phyloP scores from a whole-genome alignment of 2,888 invertebrate species.

The Andricus quercusramuli region DNA sequence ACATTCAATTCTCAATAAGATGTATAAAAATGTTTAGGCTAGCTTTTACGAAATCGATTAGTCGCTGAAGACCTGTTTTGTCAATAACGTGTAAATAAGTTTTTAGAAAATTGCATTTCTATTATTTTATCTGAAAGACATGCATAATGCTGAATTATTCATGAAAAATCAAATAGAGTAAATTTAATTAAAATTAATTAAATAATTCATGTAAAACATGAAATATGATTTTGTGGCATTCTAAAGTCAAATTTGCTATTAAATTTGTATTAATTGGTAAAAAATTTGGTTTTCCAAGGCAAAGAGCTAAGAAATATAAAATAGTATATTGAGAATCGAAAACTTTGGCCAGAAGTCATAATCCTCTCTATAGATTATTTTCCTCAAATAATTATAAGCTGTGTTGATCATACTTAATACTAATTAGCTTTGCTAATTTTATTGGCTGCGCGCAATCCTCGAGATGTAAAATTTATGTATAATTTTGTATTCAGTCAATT shows the following conservation, averaged over 20 bases:
- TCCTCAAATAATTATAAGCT: not conserved
- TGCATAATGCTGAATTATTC: conserved; percentile 10
- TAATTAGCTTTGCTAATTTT: conserved; percentile 20
- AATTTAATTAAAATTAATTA: too few relatives aligned
- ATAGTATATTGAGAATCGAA: not conserved
- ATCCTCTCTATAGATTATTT: conserved; percentile 2
- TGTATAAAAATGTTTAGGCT: conserved; percentile 21
- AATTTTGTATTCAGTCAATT: conserved; percentile 18
- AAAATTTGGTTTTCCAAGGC: not conserved
- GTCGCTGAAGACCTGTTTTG: conserved; percentile 10
- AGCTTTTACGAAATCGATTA: conserved; percentile 1
- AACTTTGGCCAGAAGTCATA: not conserved
- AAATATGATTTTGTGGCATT: not conserved
- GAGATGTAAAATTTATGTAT: conserved; percentile 15
- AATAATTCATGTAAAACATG: not conserved
- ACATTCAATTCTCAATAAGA: conserved; percentile 4
- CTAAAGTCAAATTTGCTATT: not conserved
- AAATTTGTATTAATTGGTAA: not conserved
- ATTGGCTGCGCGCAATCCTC: not conserved
- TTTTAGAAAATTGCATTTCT: conserved; percentile 2
- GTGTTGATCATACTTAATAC: conserved; percentile 1
- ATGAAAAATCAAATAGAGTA: not conserved
- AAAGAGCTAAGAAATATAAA: not conserved
- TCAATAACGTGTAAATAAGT: conserved; percentile 25
- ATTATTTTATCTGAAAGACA: not conserved